Percentiles rank a stretch among this genome's conserved stretches.
These are phyloP conservation scores for Empis livida DNA, from an alignment of 2,888 invertebrate species.

Conservation along the genomic window DNA sequence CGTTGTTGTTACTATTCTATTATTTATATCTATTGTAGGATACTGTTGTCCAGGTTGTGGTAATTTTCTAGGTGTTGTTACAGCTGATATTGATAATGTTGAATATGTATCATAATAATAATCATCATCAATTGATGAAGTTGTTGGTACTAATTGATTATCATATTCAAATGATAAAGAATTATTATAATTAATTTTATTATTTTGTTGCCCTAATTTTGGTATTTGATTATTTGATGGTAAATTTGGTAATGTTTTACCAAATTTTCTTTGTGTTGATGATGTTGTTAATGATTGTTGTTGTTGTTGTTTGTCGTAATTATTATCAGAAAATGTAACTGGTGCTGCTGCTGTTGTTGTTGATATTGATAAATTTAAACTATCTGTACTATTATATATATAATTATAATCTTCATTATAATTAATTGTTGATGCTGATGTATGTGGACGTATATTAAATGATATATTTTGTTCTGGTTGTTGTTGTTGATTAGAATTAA, in stretches of 20 bases:
- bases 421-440: conserved; percentile 1
- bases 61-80: conserved; percentile 20
- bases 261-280: background rate
- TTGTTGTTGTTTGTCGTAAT: conserved; percentile 13
- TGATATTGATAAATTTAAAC: conserved; percentile 28
- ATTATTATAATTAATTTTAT: conserved; percentile 1
- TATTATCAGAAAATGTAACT: conserved; percentile 15
- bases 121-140: conserved; percentile 1
- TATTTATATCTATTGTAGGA: conserved; percentile 7
- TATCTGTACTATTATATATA: conserved; percentile 56
- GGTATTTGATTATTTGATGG: conserved; percentile 25
- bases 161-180: background rate
- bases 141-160: background rate
- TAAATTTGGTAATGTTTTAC: conserved; percentile 5
- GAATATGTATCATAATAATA: conserved; percentile 2
- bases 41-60: conserved; percentile 17
- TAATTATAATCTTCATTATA: conserved; percentile 60
- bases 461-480: background rate
- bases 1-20: conserved; percentile 10
- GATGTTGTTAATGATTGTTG: conserved; percentile 11
- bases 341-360: conserved; percentile 17
- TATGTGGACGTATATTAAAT: background rate
- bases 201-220: conserved; percentile 8
- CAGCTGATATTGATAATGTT: conserved; percentile 3
- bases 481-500: background rate